These are phyloP conservation scores for Chunga burmeisteri DNA, from an alignment of 2,113 vertebrate genomes.

Conservation along the genomic window DNA sequence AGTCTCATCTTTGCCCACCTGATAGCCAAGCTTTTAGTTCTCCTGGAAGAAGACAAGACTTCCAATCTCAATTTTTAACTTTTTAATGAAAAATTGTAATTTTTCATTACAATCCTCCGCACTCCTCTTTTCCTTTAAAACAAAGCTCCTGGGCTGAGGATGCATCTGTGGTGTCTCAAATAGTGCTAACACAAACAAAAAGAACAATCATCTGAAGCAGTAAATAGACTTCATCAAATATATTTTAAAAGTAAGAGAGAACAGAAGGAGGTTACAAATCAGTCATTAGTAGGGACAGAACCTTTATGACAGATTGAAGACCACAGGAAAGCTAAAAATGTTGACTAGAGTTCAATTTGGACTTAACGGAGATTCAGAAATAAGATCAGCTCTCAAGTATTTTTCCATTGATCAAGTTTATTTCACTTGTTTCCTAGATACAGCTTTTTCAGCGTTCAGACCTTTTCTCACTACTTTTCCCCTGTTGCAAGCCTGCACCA, in stretches of 20 bases:
- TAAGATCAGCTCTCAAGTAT: background rate
- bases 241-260: background rate
- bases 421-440: background rate
- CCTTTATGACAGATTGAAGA: background rate
- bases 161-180: background rate
- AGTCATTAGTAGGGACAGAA: background rate
- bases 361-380: background rate
- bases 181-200: background rate
- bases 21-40: background rate
- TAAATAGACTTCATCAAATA: background rate
- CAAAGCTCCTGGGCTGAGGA: background rate
- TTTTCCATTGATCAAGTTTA: background rate
- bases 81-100: background rate
- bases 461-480: background rate
- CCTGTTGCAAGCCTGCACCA: background rate
- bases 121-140: background rate
- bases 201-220: background rate
- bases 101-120: background rate
- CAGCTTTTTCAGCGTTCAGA: background rate
- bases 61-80: background rate
- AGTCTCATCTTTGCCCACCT: background rate
- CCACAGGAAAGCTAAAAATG: background rate
- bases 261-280: background rate
- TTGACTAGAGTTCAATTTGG: background rate
- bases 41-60: background rate